Evolutionary conservation across 1,140 invertebrate species (phyloP).

Genomic region (Steinernema khuongi): DNA sequence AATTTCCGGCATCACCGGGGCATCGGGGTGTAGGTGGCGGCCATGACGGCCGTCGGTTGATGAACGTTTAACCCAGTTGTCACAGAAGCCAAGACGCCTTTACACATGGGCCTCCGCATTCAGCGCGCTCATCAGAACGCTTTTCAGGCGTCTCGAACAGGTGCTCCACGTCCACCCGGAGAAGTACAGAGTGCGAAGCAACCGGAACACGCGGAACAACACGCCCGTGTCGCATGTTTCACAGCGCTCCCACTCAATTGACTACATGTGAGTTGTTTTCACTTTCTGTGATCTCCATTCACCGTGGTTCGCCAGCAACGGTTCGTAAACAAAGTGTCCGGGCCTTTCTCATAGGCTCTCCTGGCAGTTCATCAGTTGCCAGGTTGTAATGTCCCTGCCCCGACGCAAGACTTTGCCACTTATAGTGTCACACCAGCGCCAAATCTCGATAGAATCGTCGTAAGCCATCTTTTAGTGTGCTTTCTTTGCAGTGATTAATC

Average conservation of each 20-base stretch:
- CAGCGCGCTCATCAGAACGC: background rate
- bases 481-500: too few species aligned
- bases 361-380: background rate
- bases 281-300: background rate
- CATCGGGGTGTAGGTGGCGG: too few species aligned
- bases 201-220: background rate
- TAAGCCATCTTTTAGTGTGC: background rate
- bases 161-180: slow-evolving; percentile 37
- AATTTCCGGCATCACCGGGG: too few species aligned
- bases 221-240: slow-evolving; percentile 8
- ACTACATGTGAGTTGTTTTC: slow-evolving; percentile 13
- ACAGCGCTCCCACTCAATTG: slow-evolving; percentile 1
- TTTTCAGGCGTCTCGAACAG: slow-evolving; percentile 38
- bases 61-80: too few species aligned
- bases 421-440: background rate
- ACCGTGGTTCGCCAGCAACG: background rate
- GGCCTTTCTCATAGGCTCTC: too few species aligned
- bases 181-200: slow-evolving; percentile 18
- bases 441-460: background rate
- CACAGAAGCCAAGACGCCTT: too few species aligned
- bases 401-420: background rate
- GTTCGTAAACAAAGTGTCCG: too few species aligned
- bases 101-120: too few species aligned
- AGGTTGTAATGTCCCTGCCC: background rate
- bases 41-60: too few species aligned